These are phyloP conservation scores for Columba livia DNA, from an alignment of 2,113 vertebrate species.

Conservation along the genomic window DNA sequence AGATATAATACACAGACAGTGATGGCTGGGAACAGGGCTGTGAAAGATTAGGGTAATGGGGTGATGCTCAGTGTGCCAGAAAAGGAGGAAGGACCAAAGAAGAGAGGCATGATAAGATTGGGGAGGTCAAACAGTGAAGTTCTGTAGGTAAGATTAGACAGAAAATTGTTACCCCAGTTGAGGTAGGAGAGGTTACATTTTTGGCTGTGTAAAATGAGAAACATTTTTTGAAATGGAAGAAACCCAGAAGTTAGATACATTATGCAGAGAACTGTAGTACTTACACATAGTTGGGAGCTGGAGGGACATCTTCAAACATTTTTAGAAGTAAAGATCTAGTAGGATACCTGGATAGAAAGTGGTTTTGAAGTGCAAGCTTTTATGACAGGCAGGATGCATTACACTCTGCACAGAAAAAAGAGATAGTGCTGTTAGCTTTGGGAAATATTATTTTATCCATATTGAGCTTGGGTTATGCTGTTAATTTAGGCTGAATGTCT, in stretches of 20 bases:
- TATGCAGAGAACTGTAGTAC: background rate
- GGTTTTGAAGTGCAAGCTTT: background rate
- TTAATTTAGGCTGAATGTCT: background rate
- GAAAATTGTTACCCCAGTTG: background rate
- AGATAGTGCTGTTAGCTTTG: background rate
- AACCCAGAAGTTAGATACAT: rapidly evolving
- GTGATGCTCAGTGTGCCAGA: background rate
- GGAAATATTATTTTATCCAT: background rate
- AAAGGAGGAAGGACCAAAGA: background rate
- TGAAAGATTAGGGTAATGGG: background rate
- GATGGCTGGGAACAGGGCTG: background rate
- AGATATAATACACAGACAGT: background rate
- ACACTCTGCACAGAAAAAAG: background rate
- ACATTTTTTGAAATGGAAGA: background rate
- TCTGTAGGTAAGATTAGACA: background rate
- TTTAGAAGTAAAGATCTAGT: background rate
- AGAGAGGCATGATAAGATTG: background rate
- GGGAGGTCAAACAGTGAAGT: background rate
- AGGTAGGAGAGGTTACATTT: background rate
- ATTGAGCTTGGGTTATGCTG: background rate
- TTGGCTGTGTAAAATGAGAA: background rate
- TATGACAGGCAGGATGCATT: background rate
- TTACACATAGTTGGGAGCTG: background rate
- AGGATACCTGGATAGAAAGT: background rate
- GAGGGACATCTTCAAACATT: background rate